phyloP scores from a whole-genome alignment of 30 jellyfish, hydroid and myxozoan species.

The Chrysaora quinquecirrha region DNA sequence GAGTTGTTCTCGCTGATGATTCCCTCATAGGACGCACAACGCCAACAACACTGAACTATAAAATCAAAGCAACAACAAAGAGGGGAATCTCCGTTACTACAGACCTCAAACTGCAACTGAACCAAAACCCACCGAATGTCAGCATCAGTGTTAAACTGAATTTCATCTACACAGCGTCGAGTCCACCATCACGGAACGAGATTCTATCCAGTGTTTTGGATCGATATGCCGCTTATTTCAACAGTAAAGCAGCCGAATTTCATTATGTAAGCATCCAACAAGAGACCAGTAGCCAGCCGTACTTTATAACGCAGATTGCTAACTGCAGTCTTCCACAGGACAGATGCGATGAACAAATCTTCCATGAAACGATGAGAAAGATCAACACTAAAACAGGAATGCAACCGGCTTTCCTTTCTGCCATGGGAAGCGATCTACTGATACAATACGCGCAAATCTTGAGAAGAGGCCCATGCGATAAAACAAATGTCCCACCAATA shows the following conservation, averaged over 20 bases:
- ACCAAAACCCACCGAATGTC: conserved; percentile 34
- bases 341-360: conserved; percentile 26
- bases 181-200: conserved; percentile 9
- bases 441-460: background rate
- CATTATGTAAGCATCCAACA: background rate
- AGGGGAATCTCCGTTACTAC: conserved; percentile 73
- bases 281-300: background rate
- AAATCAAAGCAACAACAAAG: conserved; percentile 75
- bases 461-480: conserved; percentile 31
- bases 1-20: conserved; percentile 34
- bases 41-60: conserved; percentile 46
- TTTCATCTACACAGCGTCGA: conserved; percentile 27
- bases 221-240: conserved; percentile 21
- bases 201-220: conserved; percentile 18
- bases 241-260: conserved; percentile 14
- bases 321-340: conserved; percentile 37
- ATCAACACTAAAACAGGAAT: background rate
- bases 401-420: conserved; percentile 19
- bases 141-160: conserved; percentile 43
- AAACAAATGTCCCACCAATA: conserved; percentile 23
- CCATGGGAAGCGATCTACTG: conserved; percentile 20
- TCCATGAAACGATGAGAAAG: background rate
- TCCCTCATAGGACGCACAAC: background rate
- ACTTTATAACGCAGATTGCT: conserved; percentile 1
- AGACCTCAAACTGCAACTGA: conserved; percentile 41